Base-by-base conservation (phyloP, 2,888 invertebrate species). In the Idaea dimidiata region DNA sequence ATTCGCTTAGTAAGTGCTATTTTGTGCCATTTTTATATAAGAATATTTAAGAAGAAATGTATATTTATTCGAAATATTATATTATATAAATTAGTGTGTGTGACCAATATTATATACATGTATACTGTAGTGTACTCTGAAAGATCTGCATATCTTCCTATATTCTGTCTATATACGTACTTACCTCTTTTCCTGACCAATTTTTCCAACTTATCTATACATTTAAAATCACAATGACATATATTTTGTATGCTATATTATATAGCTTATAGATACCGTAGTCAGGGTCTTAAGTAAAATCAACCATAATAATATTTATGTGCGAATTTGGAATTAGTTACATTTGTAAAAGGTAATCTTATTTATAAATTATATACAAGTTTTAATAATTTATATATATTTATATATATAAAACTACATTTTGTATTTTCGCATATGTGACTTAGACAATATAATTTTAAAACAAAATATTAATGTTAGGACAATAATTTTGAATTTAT, bases 381-480 rank as follows among this genome's bases (percentile, higher is more conserved):
- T 16, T 24, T 17, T 57, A 32, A 16, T 33, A 58, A 18, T 60
- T 61, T 63, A 62, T 62, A 66, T 69, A 63, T 17, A 54, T n/a
- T n/a, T n/a, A n/a, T n/a, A n/a, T n/a, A n/a, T n/a, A n/a, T n/a
- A n/a, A n/a, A n/a, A n/a, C n/a, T n/a, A n/a, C 1, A 5, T 24
- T 24, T 3, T 24, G 24, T 54, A 54, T 57, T 80, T 83, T 84
- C 77, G 83, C 86, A 71, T 70, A 76, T 71, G 89, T 89, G 89
- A 89, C 88, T 86, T 83, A 75, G 88, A 90, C 89, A 89, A 90
- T 89, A 90, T 87, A 72, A 79, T 84, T 80, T 76, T 73, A 73
- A 57, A 17, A 14, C 6, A 24, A n/a, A 16, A 60, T 24, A 59
- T 16, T 8, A 16, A 54, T 55, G 17, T 55, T 60, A 31, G 7